A percentile compares a stretch with the other conserved stretches of the same genome.
phyloP scores from a whole-genome alignment of 1,140 invertebrate genomes.

The Acromyrmex heyeri region DNA sequence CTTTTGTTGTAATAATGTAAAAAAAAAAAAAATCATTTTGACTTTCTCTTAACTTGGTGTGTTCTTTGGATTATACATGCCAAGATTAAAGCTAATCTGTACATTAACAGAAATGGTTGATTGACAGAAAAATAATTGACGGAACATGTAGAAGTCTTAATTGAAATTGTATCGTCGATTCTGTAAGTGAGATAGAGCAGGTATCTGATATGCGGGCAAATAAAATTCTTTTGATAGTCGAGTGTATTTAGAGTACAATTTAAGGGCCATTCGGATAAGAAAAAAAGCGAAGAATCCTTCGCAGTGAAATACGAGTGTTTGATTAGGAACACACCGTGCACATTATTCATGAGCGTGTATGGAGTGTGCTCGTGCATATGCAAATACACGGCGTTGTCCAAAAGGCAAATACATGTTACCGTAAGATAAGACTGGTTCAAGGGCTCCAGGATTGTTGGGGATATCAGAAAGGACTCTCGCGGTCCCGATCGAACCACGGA shows the following conservation, averaged over 20 bases:
- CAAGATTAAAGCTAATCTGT: too few relatives aligned
- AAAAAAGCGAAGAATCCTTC: constrained; percentile 2
- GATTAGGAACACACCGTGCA: constrained; percentile 72
- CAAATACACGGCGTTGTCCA: constrained; percentile 79
- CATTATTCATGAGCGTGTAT: constrained; percentile 69
- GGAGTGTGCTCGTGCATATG: constrained; percentile 81
- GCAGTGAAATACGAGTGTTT: constrained; percentile 73
- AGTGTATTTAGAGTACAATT: constrained; percentile 6
- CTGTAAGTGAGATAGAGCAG: background rate
- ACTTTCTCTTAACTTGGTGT: too few relatives aligned
- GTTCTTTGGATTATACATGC: too few relatives aligned
- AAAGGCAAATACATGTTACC: constrained; percentile 81
- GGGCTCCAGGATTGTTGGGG: constrained; percentile 30
- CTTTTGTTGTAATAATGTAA: too few relatives aligned
- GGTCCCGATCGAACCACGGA: constrained; percentile 48
- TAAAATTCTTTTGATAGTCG: background rate
- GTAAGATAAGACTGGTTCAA: constrained; percentile 78
- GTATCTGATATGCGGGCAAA: background rate
- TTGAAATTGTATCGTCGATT: background rate
- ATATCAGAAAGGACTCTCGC: background rate
- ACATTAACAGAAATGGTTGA: too few relatives aligned
- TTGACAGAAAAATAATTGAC: too few relatives aligned
- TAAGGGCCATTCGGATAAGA: background rate
- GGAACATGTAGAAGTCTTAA: background rate
- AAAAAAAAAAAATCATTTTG: too few relatives aligned